Evolutionary conservation across 2,888 invertebrate species (phyloP).

Genomic region (Torymus tubicola): DNA sequence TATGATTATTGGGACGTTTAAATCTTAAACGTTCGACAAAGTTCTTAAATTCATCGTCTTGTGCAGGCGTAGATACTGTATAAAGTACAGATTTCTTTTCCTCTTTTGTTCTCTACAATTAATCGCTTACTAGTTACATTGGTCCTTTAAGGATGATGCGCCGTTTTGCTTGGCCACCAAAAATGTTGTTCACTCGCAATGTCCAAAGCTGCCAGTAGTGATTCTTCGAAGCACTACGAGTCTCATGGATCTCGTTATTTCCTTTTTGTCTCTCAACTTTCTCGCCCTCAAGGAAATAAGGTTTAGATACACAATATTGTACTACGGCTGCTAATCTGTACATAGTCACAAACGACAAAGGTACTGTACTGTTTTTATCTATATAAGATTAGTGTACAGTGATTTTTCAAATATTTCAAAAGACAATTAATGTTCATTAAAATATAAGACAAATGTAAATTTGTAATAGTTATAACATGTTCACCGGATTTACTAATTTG

Average conservation of each 20-base stretch:
- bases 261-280: background rate
- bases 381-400: constrained; percentile 32
- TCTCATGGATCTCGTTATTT: constrained; percentile 35
- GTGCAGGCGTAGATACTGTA: constrained; percentile 55
- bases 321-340: constrained; percentile 56
- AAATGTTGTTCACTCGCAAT: constrained; percentile 54
- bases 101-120: constrained; percentile 53
- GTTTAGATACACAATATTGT: constrained; percentile 53
- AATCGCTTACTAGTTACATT: constrained; percentile 71
- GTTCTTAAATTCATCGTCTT: constrained; percentile 35
- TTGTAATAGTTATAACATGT: too few species aligned
- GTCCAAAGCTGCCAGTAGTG: constrained; percentile 31
- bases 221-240: constrained; percentile 47
- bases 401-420: constrained; percentile 28
- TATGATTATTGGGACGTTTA: constrained; percentile 3
- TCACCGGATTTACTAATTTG: too few species aligned
- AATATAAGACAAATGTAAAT: too few species aligned
- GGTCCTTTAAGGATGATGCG: constrained; percentile 70
- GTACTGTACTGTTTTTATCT: constrained; percentile 51
- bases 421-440: too few species aligned
- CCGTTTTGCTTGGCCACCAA: constrained; percentile 56
- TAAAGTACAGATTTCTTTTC: constrained; percentile 59
- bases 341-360: constrained; percentile 59
- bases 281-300: constrained; percentile 43
- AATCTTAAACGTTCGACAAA: constrained; percentile 18